Evolutionary conservation across 2,888 invertebrate species (phyloP), one percentile per base, ranked within the genome.

Genomic region (Podotricha telesiphe): DNA sequence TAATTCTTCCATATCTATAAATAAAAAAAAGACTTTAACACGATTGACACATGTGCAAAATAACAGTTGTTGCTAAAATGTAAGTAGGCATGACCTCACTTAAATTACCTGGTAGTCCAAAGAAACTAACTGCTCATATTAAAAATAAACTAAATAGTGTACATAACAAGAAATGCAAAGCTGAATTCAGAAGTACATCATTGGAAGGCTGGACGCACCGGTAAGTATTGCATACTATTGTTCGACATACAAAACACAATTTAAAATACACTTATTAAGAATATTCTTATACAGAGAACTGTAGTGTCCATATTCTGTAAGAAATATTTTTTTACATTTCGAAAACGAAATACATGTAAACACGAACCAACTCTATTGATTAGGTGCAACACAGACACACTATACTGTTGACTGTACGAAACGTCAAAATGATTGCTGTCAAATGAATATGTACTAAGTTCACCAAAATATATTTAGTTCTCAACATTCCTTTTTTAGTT

Each of bases 111-210:
- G 83, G 78, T 62, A 93, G 91, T 73, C 89, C 91, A n/a, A 91
- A 88, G 73, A 86, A 82, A 74, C 74, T 91, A 51, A 90, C 90
- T 84, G 82, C 89, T 17, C 90, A 89, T 81, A 80, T 93, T 55
- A 89, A 86, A 80, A 91, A 89, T 72, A 92, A 87, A 82, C 67
- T 92, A 59, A 88, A 82, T 70, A 91, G 81, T 83, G 89, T 87
- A 47, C 88, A 89, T 76, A 76, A 86, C 66, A 91, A 89, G 76
- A 91, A 88, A 81, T 91, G 86, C 80, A 92, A 88, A 88, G 87
- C 91, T 82, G 89, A 89, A 71, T 79, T 80, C 73, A 82, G 93
- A 64, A 93, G 93, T 73, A 78, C 87, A 68, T 93, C 92, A 15
- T 80, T 93, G 8, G 92, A 93, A 82, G 89, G 91, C 67, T 90